phyloP scores from a whole-genome alignment of 2,888 invertebrate species.

The Elgonia sp. region DNA sequence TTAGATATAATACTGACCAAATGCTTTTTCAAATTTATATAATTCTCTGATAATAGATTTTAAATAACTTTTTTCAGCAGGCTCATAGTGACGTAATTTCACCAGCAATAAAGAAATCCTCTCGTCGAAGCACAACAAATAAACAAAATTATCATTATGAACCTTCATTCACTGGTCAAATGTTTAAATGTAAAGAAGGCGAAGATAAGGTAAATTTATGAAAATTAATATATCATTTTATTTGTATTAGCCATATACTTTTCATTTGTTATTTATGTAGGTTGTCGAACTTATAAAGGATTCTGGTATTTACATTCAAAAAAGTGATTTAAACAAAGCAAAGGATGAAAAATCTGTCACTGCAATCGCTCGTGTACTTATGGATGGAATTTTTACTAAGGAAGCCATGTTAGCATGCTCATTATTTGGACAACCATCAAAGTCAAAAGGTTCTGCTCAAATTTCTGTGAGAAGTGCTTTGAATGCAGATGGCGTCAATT shows the following conservation, averaged over 20 bases:
- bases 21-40: too few species aligned
- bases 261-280: not conserved
- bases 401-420: conserved; percentile 21
- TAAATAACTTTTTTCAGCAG: too few species aligned
- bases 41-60: too few species aligned
- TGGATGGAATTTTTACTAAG: conserved; percentile 18
- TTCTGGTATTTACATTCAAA: not conserved
- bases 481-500: not conserved
- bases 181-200: not conserved
- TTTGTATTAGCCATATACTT: conserved; percentile 1
- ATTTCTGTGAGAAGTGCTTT: conserved; percentile 6
- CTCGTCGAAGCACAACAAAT: too few species aligned
- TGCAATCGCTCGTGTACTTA: conserved; percentile 3
- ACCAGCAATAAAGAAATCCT: too few species aligned
- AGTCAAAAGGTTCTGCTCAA: conserved; percentile 8
- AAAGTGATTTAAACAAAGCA: not conserved
- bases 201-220: too few species aligned
- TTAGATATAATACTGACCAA: too few species aligned
- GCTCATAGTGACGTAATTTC: too few species aligned
- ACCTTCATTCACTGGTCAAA: not conserved
- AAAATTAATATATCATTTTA: conserved; percentile 4
- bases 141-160: conserved; percentile 9
- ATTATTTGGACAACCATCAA: conserved; percentile 17
- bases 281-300: not conserved
- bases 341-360: not conserved